Conservation (phyloP, 2,888 invertebrate species). For the Caenorhabditis sp. region DNA sequence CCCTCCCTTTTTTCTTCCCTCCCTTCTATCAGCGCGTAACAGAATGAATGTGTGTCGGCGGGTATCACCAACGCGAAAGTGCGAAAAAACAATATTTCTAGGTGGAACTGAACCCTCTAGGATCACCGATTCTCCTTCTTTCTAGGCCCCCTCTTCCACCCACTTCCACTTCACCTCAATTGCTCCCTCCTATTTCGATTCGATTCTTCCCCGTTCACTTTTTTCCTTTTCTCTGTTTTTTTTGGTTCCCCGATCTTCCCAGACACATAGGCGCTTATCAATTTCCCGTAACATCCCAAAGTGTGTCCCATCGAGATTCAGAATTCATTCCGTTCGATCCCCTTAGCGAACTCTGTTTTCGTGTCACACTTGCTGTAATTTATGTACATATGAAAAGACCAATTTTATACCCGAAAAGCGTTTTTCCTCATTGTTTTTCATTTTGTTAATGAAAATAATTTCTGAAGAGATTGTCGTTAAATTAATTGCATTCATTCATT, state of each 20-base stretch:
- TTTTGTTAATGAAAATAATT: constrained; percentile 28
- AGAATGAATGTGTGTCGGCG: constrained; percentile 50
- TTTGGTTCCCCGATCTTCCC: constrained; percentile 31
- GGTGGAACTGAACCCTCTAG: constrained; percentile 13
- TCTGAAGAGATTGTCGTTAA: too few species aligned
- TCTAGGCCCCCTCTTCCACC: constrained; percentile 15
- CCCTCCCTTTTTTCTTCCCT: not conserved
- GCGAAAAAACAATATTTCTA: constrained; percentile 12
- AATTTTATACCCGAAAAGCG: not conserved
- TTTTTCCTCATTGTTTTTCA: constrained; percentile 30
- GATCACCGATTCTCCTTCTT: constrained; percentile 7
- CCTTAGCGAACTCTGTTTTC: not conserved
- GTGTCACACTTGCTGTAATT: constrained; percentile 8
- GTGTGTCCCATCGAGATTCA: not conserved
- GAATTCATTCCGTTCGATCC: not conserved
- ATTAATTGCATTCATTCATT: not conserved
- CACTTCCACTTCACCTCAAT: not conserved
- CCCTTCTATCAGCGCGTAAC: constrained; percentile 33
- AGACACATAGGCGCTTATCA: constrained; percentile 45
- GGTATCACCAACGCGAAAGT: constrained; percentile 28
- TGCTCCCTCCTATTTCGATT: constrained; percentile 35
- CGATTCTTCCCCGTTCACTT: constrained; percentile 19
- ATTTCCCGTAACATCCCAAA: not conserved
- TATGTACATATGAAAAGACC: constrained; percentile 31
- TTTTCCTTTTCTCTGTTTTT: not conserved